These are phyloP conservation scores for Pimephales promelas DNA, from an alignment of 2,113 vertebrate genomes.

Conservation along the genomic window DNA sequence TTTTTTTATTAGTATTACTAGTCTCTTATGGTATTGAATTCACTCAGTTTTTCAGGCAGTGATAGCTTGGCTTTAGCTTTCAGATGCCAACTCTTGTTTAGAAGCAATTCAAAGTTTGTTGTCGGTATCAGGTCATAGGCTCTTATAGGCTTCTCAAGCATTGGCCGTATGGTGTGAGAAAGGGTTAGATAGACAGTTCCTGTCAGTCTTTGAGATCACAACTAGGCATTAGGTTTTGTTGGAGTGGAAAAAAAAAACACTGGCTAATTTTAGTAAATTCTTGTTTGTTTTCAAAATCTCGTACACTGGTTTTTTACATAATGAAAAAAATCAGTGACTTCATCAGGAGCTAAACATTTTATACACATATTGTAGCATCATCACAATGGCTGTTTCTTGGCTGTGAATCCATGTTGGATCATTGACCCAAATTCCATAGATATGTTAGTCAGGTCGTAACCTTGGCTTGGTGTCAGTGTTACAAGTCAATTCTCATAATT, in stretches of 20 bases:
- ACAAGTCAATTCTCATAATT: not conserved
- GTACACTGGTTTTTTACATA: not conserved
- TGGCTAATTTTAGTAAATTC: not conserved
- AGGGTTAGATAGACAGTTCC: not conserved
- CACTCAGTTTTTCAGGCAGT: not conserved
- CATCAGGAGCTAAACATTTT: not conserved
- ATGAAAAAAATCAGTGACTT: not conserved
- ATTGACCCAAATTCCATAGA: not conserved
- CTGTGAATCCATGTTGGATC: slow-evolving; percentile 6
- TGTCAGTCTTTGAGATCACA: not conserved
- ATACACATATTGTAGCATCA: not conserved
- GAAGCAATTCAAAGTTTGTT: not conserved
- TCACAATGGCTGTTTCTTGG: not conserved
- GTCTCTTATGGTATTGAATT: not conserved
- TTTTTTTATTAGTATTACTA: not conserved
- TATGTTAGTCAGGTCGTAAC: not conserved
- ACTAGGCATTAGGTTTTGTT: not conserved
- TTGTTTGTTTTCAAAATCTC: not conserved
- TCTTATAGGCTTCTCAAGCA: not conserved
- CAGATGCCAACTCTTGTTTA: not conserved
- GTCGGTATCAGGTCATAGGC: not conserved
- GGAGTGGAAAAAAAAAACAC: not conserved
- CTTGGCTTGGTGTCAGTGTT: not conserved
- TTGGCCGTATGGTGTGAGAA: not conserved
- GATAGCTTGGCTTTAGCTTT: not conserved